phyloP scores from a whole-genome alignment of 2,113 vertebrate genomes.

The Lagopus muta region DNA sequence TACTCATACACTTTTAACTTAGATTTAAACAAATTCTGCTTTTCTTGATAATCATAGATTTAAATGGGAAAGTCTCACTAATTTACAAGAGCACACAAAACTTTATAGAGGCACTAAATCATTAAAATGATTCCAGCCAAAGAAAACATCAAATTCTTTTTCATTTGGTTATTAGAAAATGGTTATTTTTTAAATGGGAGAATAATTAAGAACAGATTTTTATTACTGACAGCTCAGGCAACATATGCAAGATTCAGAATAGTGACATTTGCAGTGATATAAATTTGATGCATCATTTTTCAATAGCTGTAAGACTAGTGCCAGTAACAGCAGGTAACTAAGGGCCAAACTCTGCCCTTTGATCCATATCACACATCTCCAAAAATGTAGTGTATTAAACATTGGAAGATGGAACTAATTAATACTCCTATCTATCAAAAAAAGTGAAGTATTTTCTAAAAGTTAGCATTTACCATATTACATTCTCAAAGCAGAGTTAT shows the following conservation, averaged over 20 bases:
- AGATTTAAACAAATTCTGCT: slow-evolving; percentile 4
- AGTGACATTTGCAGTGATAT: slow-evolving; percentile 46
- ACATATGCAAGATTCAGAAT: slow-evolving; percentile 38
- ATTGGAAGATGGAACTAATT: background rate
- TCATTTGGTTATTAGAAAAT: background rate
- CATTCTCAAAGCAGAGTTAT: slow-evolving; percentile 21
- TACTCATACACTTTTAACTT: background rate
- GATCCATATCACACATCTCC: background rate
- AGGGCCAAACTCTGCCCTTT: slow-evolving; percentile 38
- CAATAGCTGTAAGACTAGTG: background rate
- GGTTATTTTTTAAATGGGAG: slow-evolving; percentile 14
- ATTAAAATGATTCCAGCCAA: slow-evolving; percentile 21
- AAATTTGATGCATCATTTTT: slow-evolving; percentile 53
- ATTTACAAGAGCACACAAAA: slow-evolving; percentile 19
- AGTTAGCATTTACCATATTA: background rate
- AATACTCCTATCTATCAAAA: background rate
- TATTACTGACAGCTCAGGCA: slow-evolving; percentile 52
- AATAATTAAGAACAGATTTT: slow-evolving; percentile 63
- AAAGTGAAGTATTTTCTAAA: slow-evolving; percentile 5
- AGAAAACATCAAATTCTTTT: slow-evolving; percentile 17
- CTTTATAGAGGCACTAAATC: background rate
- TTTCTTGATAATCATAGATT: background rate
- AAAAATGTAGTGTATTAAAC: background rate
- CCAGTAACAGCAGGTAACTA: slow-evolving; percentile 38
- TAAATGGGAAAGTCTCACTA: background rate